Conservation (phyloP, 1,140 invertebrate genomes). For the Orius laevigatus region DNA sequence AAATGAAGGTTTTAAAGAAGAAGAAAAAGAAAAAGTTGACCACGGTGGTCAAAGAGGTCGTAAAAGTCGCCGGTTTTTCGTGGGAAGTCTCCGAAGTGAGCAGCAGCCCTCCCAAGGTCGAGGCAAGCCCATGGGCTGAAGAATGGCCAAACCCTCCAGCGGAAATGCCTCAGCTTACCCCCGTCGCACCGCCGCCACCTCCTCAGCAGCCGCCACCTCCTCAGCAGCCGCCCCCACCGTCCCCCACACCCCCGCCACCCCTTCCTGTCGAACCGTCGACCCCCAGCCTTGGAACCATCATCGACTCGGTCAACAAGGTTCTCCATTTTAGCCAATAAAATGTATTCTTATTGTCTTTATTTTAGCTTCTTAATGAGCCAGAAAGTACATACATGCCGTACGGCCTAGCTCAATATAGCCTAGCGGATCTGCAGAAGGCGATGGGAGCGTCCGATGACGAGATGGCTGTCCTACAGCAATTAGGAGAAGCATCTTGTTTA, state of each 20-base stretch:
- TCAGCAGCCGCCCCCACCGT: not conserved
- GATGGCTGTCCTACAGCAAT: slow-evolving; percentile 24
- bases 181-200: not conserved
- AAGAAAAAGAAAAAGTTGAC: slow-evolving; percentile 9
- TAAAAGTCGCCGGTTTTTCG: slow-evolving; percentile 8
- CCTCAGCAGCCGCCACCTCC: not conserved
- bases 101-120: not conserved
- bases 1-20: slow-evolving; percentile 4
- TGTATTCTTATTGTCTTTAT: not conserved
- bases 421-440: slow-evolving; percentile 23
- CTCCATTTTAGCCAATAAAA: not conserved
- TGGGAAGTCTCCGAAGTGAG: not conserved
- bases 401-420: slow-evolving; percentile 15
- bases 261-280: slow-evolving; percentile 3
- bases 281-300: slow-evolving; percentile 20
- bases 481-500: slow-evolving; percentile 18
- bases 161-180: not conserved
- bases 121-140: not conserved
- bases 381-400: slow-evolving; percentile 4
- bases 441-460: slow-evolving; percentile 25
- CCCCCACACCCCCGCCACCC: not conserved
- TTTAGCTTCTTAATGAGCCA: slow-evolving; percentile 14
- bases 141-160: not conserved
- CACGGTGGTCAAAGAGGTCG: not conserved
- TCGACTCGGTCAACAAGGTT: slow-evolving; percentile 23